Percentiles rank a stretch among this genome's conserved stretches.
Conservation (phyloP, 2,888 invertebrate species). For the Gymnosoma rotundatum region DNA sequence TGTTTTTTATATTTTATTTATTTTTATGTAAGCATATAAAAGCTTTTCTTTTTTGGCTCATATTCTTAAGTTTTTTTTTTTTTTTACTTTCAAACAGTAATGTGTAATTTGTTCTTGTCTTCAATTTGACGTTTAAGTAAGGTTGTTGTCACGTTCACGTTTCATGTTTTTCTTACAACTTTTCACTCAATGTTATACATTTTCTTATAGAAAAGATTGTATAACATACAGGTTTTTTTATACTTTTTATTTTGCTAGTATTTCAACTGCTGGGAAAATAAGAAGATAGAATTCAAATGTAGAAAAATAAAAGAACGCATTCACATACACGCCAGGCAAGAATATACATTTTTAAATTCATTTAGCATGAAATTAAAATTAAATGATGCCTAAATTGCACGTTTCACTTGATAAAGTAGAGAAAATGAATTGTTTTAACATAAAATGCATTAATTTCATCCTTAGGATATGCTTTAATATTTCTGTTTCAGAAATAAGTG, state of each 20-base stretch:
- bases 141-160: constrained; percentile 70
- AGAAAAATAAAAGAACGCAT: background rate
- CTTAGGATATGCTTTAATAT: constrained; percentile 45
- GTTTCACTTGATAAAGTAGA: constrained; percentile 57
- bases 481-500: background rate
- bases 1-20: constrained; percentile 26
- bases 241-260: background rate
- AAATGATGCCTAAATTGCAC: constrained; percentile 70
- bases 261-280: constrained; percentile 2
- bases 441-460: constrained; percentile 46
- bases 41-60: constrained; percentile 26
- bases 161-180: constrained; percentile 64
- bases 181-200: constrained; percentile 56
- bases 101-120: constrained; percentile 70
- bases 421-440: constrained; percentile 29
- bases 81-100: constrained; percentile 42
- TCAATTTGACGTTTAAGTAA: constrained; percentile 69
- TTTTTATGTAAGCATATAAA: constrained; percentile 11
- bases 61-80: constrained; percentile 27
- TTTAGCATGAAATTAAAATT: constrained; percentile 71
- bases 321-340: constrained; percentile 2
- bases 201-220: background rate
- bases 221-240: constrained; percentile 72
- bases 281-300: constrained; percentile 54
- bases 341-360: constrained; percentile 68